phyloP scores from a whole-genome alignment of 2,888 invertebrate genomes.

The Idaea aversata region DNA sequence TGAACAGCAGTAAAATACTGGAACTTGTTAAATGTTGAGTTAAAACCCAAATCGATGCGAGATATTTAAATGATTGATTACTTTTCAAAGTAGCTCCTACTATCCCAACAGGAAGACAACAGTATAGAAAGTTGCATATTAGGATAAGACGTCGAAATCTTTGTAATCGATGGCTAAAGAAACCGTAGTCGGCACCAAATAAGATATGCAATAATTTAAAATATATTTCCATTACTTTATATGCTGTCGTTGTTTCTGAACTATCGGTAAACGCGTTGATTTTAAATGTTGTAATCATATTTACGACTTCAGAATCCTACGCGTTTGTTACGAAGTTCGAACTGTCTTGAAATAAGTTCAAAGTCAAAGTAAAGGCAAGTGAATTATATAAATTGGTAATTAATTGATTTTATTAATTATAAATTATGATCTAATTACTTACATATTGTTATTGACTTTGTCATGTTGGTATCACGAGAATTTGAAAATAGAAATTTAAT shows the following conservation, averaged over 20 bases:
- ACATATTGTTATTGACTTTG: background rate
- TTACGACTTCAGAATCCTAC: background rate
- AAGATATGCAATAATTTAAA: slow-evolving; percentile 1
- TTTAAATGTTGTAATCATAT: no score
- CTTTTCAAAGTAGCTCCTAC: background rate
- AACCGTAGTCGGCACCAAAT: slow-evolving; percentile 1
- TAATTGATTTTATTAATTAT: background rate
- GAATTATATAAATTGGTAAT: no score
- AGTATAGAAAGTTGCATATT: background rate
- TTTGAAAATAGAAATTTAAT: background rate
- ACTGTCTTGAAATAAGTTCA: background rate
- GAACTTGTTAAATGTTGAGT: background rate
- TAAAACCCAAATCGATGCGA: background rate
- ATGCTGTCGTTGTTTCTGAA: background rate
- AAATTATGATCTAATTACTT: background rate
- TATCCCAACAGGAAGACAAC: background rate
- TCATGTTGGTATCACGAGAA: background rate
- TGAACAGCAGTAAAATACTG: background rate
- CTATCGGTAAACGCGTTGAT: no score
- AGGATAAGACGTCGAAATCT: background rate
- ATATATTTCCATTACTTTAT: background rate
- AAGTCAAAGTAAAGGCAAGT: background rate
- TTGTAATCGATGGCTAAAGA: background rate
- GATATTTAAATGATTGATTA: background rate
- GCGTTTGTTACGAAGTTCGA: background rate